Evolutionary conservation across 2,888 invertebrate species (phyloP).

Genomic region (Heterodera filipjevi): DNA sequence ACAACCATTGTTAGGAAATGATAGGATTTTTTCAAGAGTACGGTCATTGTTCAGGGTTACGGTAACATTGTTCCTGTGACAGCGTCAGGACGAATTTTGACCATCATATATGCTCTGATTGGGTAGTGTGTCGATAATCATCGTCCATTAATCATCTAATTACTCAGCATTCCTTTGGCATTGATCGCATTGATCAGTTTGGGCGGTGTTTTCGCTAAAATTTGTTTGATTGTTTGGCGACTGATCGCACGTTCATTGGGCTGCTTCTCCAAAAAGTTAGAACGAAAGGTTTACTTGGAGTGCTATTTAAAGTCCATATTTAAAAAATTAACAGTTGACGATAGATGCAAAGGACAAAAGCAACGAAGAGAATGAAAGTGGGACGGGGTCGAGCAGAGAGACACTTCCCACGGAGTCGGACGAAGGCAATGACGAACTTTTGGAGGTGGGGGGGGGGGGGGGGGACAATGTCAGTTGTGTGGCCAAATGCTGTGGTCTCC

Average conservation of each 20-base stretch:
- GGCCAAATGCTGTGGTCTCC: conserved; percentile 29
- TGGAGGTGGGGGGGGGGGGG: conserved; percentile 6
- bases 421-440: conserved; percentile 18
- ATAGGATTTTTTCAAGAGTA: neutral
- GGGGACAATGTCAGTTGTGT: neutral
- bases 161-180: conserved; percentile 57
- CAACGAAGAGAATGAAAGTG: conserved; percentile 7
- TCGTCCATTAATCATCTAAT: conserved; percentile 16
- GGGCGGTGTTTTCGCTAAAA: conserved; percentile 55
- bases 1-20: conserved; percentile 66
- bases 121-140: conserved; percentile 31
- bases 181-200: conserved; percentile 57
- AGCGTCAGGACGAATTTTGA: conserved; percentile 53
- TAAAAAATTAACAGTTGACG: conserved; percentile 14
- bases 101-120: conserved; percentile 59
- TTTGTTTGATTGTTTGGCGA: conserved; percentile 35
- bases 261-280: conserved; percentile 59
- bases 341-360: conserved; percentile 8
- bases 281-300: conserved; percentile 48
- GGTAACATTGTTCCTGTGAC: conserved; percentile 61
- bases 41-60: conserved; percentile 49
- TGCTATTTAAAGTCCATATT: neutral
- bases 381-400: neutral
- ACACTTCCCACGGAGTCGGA: conserved; percentile 10
- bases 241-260: conserved; percentile 36